These are phyloP conservation scores for Myripristis jacobus DNA, from an alignment of 2,797 vertebrate genomes.

Conservation along the genomic window DNA sequence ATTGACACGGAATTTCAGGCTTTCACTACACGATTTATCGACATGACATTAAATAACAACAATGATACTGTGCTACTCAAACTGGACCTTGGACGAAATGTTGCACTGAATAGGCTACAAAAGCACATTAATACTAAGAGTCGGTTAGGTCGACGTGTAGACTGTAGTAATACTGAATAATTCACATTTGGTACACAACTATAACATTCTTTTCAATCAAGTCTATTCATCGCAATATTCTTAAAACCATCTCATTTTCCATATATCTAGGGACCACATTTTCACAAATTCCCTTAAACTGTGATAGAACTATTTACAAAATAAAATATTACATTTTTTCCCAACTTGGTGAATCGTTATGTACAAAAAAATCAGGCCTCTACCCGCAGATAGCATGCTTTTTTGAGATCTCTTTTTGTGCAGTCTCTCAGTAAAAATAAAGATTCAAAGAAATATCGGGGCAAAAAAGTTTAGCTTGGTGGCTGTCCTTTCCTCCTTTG, in stretches of 20 bases:
- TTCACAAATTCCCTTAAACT: constrained; percentile 94
- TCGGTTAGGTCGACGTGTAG: constrained; percentile 98
- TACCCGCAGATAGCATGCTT: constrained; percentile 89
- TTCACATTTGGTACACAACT: constrained; percentile 99
- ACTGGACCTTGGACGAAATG: constrained; percentile 99
- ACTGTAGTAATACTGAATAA: constrained; percentile 99
- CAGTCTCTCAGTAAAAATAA: constrained; percentile 87
- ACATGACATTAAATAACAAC: constrained; percentile 99
- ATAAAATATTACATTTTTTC: constrained; percentile 96
- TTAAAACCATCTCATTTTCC: constrained; percentile 88
- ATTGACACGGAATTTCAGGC: constrained; percentile 99
- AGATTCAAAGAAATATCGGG: constrained; percentile 71
- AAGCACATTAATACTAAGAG: constrained; percentile 99
- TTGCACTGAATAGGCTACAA: constrained; percentile 98
- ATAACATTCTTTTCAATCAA: constrained; percentile 99
- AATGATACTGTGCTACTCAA: constrained; percentile 99
- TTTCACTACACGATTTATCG: constrained; percentile 99
- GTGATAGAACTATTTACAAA: constrained; percentile 98
- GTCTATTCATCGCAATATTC: constrained; percentile 94
- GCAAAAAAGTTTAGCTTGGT: constrained; percentile 74
- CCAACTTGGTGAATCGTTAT: constrained; percentile 94
- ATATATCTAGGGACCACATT: constrained; percentile 98
- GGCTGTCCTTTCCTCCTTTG: constrained; percentile 85
- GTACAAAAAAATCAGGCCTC: constrained; percentile 91
- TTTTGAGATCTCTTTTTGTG: constrained; percentile 84